Conservation (phyloP, 1,140 invertebrate genomes). For the Euwallacea fornicatus region DNA sequence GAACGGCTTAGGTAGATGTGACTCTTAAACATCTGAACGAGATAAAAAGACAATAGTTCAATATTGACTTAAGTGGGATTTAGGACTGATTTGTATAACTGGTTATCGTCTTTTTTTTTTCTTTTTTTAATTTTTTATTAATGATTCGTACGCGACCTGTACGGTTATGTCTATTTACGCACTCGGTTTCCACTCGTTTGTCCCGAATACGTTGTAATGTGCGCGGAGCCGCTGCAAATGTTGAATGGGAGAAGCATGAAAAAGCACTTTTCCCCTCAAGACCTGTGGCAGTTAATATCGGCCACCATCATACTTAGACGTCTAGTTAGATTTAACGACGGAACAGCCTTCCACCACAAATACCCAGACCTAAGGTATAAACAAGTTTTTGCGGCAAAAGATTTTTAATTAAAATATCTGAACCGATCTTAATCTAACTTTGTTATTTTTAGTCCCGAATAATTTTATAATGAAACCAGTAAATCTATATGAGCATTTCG, state of each 20-base stretch:
- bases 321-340: not conserved
- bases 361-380: slow-evolving; percentile 20
- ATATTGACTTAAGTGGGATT: slow-evolving; percentile 17
- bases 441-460: slow-evolving; percentile 41
- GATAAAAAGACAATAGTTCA: slow-evolving; percentile 29
- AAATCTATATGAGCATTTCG: slow-evolving; percentile 41
- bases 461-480: slow-evolving; percentile 44
- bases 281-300: too few species aligned
- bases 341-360: slow-evolving; percentile 8
- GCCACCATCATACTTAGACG: not conserved
- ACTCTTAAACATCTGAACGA: slow-evolving; percentile 21
- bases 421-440: slow-evolving; percentile 42
- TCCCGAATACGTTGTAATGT: too few species aligned
- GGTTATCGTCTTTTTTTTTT: too few species aligned
- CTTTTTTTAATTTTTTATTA: too few species aligned
- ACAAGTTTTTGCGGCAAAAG: slow-evolving; percentile 36
- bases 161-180: too few species aligned
- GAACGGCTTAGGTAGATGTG: slow-evolving; percentile 18
- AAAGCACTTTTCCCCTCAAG: too few species aligned
- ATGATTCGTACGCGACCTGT: too few species aligned
- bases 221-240: too few species aligned
- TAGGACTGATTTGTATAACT: slow-evolving; percentile 2
- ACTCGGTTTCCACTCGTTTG: too few species aligned
- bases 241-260: too few species aligned
- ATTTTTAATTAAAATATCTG: slow-evolving; percentile 50